A percentile compares a stretch with the other conserved stretches of the same genome.
phyloP scores from a whole-genome alignment of 2,888 invertebrate genomes.

The Eustalomyia histrio region DNA sequence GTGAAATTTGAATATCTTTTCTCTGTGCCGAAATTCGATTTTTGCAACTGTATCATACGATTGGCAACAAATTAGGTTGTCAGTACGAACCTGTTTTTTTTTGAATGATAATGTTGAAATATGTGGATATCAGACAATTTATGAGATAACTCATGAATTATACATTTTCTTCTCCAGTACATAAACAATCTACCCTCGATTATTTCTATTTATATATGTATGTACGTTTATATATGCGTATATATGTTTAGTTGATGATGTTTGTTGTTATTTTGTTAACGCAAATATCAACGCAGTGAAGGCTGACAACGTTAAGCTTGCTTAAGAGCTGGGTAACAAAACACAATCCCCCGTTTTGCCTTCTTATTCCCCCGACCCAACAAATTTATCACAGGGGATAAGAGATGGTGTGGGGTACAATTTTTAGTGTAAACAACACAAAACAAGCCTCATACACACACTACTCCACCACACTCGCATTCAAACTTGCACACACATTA shows the following conservation, averaged over 20 bases:
- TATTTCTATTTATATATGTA: slow-evolving; percentile 9
- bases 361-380: not conserved
- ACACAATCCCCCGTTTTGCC: slow-evolving; percentile 51
- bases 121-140: no score
- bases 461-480: not conserved
- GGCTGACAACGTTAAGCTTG: slow-evolving; percentile 56
- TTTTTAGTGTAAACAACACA: slow-evolving; percentile 56
- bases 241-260: slow-evolving; percentile 63
- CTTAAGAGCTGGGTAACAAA: slow-evolving; percentile 54
- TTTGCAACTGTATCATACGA: no score
- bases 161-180: not conserved
- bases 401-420: slow-evolving; percentile 44
- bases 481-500: slow-evolving; percentile 19
- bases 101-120: no score
- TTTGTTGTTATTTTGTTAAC: slow-evolving; percentile 72
- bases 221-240: slow-evolving; percentile 29
- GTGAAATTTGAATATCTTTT: no score
- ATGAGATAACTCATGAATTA: not conserved
- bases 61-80: no score
- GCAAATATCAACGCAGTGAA: slow-evolving; percentile 71
- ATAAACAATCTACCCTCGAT: slow-evolving; percentile 6
- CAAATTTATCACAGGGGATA: slow-evolving; percentile 16
- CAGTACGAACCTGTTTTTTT: no score
- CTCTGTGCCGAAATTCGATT: no score
- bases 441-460: slow-evolving; percentile 29